Evolutionary conservation across 2,888 invertebrate genomes (phyloP), one percentile per base, ranked within the genome.

Genomic region (Acanthosoma haemorrhoidale): DNA sequence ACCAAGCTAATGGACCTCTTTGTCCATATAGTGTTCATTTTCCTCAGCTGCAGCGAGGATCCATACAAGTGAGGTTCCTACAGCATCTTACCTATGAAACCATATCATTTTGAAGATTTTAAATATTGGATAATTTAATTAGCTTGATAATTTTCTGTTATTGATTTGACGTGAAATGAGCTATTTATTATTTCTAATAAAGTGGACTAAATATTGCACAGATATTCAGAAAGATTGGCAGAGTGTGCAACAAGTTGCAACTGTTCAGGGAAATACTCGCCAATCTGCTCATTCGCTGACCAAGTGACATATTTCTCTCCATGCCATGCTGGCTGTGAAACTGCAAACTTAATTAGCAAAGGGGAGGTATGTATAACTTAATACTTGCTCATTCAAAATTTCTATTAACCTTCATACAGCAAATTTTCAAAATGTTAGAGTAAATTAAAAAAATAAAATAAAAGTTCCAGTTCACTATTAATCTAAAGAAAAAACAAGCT

Each of bases 301-400:
- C 69, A 59, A 21, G 75, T 77, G 0, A 79, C 80, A 6, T 83
- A 79, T 75, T 83, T 81, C 75, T 82, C 82, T 0, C 81, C 83
- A 0, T 84, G 84, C 73, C 80, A 81, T 72, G 84, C 83, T 4
- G 84, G 83, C 0, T 84, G 83, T 74, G 73, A 72, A 1, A 70
- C 70, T 11, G 18, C 70, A 6, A 34, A 43, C 4, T 57, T 64
- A 6, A 11, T 74, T 18, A 71, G 75, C 29, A 74, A 73, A 6
- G 73, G 73, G 2, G 71, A 72, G 72, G 76, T 76, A 63, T 70
- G 66, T n/a, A n/a, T n/a, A n/a, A n/a, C n/a, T n/a, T n/a, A n/a
- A n/a, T n/a, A n/a, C n/a, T n/a, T n/a, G n/a, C n/a, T n/a, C n/a
- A n/a, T n/a, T n/a, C n/a, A n/a, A n/a, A n/a, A n/a, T n/a, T n/a